Base-by-base conservation (phyloP, 1,140 invertebrate species). In the Branchinecta lindahli region DNA sequence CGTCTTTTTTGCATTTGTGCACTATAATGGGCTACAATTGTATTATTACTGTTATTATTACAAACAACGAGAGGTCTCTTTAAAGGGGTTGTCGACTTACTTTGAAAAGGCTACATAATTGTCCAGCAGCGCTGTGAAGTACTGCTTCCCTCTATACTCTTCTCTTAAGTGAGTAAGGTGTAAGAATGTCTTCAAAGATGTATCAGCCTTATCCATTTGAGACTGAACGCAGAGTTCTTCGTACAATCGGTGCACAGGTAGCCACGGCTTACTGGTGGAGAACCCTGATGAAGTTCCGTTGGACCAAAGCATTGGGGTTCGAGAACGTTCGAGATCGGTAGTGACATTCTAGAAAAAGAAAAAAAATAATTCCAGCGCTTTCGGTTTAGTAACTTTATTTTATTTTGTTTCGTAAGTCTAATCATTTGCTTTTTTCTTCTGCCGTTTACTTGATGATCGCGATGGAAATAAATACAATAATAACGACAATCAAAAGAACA, bases 251-350 rank as follows among this genome's bases (percentile, higher is more conserved):
- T 61, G 52, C 18, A 61, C 52, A 3, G 52, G 52, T 61, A 61
- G 6, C 52, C 52, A 61, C 12, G 52, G 52, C 52, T 61, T 20
- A 6, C 12, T 15, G 18, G 18, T 61, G 12, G 52, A 61, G 52
- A 61, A 61, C 12, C 18, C 18, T 61, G 52, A 12, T 15, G 12
- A 15, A 15, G 52, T 20, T 15, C 18, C 12, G 4, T 12, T 20
- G 12, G 52, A 15, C 52, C 52, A 61, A 61, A 61, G 52, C 52
- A 61, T 61, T 61, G 52, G 52, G 52, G 52, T 61, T 12, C 52
- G 52, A 15, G 52, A 61, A 61, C 18, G 18, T 20, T 61, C 52
- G 18, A 61, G 12, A 15, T 61, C 52, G 6, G 6, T 6, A 4
- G 18, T 61, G 18, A 61, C 18, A 15, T 61, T 61, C 12, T 61